These are phyloP conservation scores for Gymnobelideus leadbeateri DNA, from an alignment of 2,113 vertebrate species.

Conservation along the genomic window DNA sequence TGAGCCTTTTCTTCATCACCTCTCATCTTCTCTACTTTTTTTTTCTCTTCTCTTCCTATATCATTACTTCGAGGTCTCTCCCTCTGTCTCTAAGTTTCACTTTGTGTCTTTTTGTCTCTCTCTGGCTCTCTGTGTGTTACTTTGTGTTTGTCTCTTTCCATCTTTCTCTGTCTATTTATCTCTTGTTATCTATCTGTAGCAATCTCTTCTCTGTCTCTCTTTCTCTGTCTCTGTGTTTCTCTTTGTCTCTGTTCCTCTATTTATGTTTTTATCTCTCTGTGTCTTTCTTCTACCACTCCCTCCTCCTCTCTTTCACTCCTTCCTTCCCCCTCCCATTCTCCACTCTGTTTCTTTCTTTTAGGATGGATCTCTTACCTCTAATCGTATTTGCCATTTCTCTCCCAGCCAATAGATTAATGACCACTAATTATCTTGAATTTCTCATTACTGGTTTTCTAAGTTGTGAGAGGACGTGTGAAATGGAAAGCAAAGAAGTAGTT, in stretches of 20 bases:
- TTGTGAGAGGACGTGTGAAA: not conserved
- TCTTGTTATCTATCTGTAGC: too few species aligned
- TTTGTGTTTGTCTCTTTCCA: not conserved
- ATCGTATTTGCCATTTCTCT: conserved; percentile 45
- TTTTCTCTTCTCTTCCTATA: not conserved
- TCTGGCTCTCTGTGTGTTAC: too few species aligned
- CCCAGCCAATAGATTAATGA: conserved; percentile 32
- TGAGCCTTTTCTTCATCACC: not conserved
- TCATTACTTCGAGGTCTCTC: not conserved
- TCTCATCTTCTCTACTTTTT: not conserved
- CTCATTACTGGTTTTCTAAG: conserved; percentile 22
- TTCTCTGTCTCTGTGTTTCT: too few species aligned
- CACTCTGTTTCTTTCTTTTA: not conserved
- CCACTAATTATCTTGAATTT: conserved; percentile 57
- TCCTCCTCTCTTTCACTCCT: too few species aligned
- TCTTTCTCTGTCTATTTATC: not conserved
- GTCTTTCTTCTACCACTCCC: not conserved
- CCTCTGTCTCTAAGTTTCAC: too few species aligned
- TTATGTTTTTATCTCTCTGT: too few species aligned
- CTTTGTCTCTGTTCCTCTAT: too few species aligned
- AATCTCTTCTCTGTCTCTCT: too few species aligned
- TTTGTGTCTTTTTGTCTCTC: too few species aligned
- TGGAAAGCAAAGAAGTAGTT: too few species aligned
- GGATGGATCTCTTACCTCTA: conserved; percentile 18
- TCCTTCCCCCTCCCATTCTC: too few species aligned